Conservation (phyloP, 2,797 vertebrate species). For the Coracias cyanogaster region DNA sequence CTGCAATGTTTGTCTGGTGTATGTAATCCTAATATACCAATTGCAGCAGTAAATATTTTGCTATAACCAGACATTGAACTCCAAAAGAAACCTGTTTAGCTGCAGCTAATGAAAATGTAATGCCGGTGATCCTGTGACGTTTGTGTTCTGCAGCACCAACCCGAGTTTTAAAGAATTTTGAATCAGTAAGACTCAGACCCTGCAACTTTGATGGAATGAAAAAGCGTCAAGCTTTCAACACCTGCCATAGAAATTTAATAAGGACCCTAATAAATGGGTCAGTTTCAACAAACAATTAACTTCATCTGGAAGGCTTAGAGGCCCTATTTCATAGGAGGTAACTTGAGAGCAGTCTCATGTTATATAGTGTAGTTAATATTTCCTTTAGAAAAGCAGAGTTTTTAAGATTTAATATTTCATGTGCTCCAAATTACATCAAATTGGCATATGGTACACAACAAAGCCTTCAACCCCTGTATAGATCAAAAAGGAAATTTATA, state of each 20-base stretch:
- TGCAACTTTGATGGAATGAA: conserved; percentile 45
- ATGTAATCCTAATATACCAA: conserved; percentile 8
- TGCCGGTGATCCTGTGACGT: neutral
- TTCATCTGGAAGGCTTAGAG: conserved; percentile 34
- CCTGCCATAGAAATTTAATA: neutral
- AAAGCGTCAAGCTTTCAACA: conserved; percentile 47
- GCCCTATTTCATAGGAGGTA: conserved; percentile 20
- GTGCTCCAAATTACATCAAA: conserved; percentile 66
- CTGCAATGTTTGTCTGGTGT: neutral
- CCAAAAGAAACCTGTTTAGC: conserved; percentile 12
- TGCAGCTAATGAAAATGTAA: conserved; percentile 41
- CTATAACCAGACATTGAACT: neutral
- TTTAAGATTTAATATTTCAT: conserved; percentile 73
- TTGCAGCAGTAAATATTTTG: conserved; percentile 20
- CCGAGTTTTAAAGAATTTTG: conserved; percentile 13
- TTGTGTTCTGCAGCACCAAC: neutral
- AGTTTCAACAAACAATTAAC: conserved; percentile 44
- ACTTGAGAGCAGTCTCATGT: conserved; percentile 22
- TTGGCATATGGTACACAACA: conserved; percentile 58
- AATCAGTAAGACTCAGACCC: neutral
- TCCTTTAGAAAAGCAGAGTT: conserved; percentile 41
- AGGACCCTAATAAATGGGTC: neutral
- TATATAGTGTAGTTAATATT: conserved; percentile 57
- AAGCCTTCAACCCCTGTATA: conserved; percentile 20
- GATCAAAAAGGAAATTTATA: conserved; percentile 54